Evolutionary conservation across 2,888 invertebrate species (phyloP), one percentile per base, ranked within the genome.

Genomic region (Yponomeuta plumbellus): DNA sequence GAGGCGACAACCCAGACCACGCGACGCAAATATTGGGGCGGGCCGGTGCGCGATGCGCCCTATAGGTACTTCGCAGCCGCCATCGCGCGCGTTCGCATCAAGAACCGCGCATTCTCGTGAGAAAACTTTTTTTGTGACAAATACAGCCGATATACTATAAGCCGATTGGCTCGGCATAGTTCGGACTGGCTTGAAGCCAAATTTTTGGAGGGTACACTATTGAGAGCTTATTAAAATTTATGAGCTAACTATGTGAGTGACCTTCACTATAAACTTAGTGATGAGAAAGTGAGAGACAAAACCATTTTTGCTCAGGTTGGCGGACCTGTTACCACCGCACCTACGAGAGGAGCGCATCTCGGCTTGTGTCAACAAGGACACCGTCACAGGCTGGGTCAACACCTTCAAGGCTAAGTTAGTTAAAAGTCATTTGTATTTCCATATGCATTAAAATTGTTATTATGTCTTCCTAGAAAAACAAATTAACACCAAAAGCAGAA

Each of bases 301-400:
- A 34, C 34, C 34, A 34, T 20, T 20, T 20, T 22, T 4, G 3
- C 20, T 21, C 75, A 92, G 92, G 56, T 81, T 94, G 73, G 93
- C 94, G 52, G 93, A 96, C 66, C 85, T 97, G 64, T 84, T 97
- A 21, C 96, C 97, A 0, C 75, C 84, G 0, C 96, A 96, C 80
- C 85, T 97, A 69, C 92, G 94, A 68, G 94, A 95, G 70, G 95
- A 95, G 67, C 92, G 94, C 68, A 92, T 95, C 34, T 92, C 93
- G 0, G 92, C 93, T 66, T 93, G 93, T 66, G 81, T 86, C 40
- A 80, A 88, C 72, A 84, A 91, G 71, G 81, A 93, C 39, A 86
- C 93, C 0, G 93, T 96, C 1, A 95, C 95, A 0, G 96, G 96
- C 70, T 97, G 96, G 96, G 94, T 96, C 13, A 97, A 97, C 84